These are phyloP conservation scores for Phalacrocorax carbo DNA, from an alignment of 2,113 vertebrate species.

Conservation along the genomic window DNA sequence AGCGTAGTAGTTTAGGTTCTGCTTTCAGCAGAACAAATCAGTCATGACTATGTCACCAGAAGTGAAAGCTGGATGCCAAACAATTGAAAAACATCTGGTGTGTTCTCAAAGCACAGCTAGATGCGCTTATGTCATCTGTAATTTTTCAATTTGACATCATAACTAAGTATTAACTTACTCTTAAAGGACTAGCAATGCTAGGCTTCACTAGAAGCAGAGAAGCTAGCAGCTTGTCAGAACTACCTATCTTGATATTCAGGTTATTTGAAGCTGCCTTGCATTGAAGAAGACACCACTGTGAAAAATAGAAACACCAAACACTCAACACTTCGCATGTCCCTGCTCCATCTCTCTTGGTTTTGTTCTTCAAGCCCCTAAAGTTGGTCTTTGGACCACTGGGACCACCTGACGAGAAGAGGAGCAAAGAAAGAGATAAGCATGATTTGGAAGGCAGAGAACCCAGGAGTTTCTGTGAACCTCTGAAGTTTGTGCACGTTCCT, in stretches of 20 bases:
- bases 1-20: background rate
- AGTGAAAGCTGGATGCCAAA: background rate
- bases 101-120: background rate
- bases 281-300: background rate
- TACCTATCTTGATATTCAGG: background rate
- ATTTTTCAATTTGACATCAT: slow-evolving; percentile 15
- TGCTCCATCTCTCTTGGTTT: background rate
- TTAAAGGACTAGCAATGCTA: background rate
- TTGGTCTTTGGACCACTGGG: background rate
- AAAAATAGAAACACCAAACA: background rate
- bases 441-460: background rate
- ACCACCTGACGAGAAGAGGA: no score
- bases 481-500: background rate
- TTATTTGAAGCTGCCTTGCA: background rate
- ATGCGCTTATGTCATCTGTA: background rate
- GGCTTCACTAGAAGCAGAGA: background rate
- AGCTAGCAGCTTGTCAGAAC: background rate
- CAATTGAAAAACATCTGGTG: slow-evolving; percentile 2
- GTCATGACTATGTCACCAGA: background rate
- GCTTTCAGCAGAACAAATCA: background rate
- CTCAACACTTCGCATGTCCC: background rate
- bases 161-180: background rate
- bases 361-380: background rate
- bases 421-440: background rate
- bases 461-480: background rate